phyloP scores from a whole-genome alignment of 2,888 invertebrate species.

The Polylopha cassiicola region DNA sequence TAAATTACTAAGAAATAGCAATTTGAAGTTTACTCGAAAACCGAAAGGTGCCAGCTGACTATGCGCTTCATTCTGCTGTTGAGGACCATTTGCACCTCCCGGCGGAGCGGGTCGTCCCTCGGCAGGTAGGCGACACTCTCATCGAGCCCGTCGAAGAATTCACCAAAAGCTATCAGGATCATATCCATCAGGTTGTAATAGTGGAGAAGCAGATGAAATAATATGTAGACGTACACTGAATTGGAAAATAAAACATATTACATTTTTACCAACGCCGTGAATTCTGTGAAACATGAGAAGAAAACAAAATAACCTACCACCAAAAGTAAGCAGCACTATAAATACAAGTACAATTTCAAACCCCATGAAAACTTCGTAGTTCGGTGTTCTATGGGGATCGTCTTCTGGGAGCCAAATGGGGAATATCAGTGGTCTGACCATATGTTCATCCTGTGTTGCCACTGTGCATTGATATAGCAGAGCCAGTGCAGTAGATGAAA shows the following conservation, averaged over 20 bases:
- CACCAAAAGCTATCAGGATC: constrained; percentile 45
- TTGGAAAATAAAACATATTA: constrained; percentile 19
- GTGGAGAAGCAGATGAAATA: constrained; percentile 53
- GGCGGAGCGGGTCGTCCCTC: constrained; percentile 31
- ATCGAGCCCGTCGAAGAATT: constrained; percentile 50
- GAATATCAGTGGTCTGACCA: constrained; percentile 45
- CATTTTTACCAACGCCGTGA: no score
- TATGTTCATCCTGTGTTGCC: constrained; percentile 42
- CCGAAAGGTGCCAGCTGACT: constrained; percentile 47
- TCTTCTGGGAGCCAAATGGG: constrained; percentile 55
- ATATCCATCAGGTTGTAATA: constrained; percentile 46
- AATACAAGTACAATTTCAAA: constrained; percentile 29
- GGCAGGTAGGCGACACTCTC: constrained; percentile 34
- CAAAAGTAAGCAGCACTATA: constrained; percentile 39
- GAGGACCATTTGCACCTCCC: constrained; percentile 35
- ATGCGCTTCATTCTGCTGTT: constrained; percentile 43
- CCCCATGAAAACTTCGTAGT: constrained; percentile 50
- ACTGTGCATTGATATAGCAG: constrained; percentile 45
- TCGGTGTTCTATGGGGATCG: constrained; percentile 52
- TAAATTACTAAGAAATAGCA: no score
- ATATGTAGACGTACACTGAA: constrained; percentile 51
- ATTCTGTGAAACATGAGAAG: background rate
- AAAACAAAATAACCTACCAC: constrained; percentile 36
- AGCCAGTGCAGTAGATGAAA: constrained; percentile 31
- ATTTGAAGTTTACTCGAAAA: no score